Conservation (phyloP, 1,140 invertebrate species). For the Homarus americanus region DNA sequence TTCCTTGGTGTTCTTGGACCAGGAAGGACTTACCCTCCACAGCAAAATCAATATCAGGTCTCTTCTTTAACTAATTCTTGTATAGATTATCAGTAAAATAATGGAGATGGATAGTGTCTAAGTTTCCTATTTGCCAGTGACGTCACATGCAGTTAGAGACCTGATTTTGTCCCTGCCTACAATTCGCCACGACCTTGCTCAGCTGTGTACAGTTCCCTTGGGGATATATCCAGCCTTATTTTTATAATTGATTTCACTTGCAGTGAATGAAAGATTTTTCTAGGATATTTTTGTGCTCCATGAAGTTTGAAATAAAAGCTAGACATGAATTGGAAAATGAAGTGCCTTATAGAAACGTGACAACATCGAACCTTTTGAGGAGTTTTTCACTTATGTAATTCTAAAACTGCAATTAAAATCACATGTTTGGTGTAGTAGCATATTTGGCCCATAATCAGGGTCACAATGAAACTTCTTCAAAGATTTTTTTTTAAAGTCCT, state of each 20-base stretch:
- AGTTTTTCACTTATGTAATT: background rate
- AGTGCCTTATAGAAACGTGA: constrained; percentile 8
- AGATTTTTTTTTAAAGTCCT: background rate
- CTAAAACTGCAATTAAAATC: background rate
- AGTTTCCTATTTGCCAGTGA: background rate
- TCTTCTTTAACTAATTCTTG: background rate
- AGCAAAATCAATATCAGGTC: constrained; percentile 16
- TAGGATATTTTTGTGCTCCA: constrained; percentile 21
- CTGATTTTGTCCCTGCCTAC: background rate
- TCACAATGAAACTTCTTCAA: background rate
- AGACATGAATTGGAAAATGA: background rate
- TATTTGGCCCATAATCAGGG: background rate
- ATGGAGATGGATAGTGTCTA: background rate
- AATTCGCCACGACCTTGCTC: background rate
- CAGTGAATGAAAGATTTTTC: constrained; percentile 7
- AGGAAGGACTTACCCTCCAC: constrained; percentile 23
- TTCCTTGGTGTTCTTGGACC: constrained; percentile 20
- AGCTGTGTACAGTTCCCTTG: background rate
- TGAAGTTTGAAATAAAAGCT: background rate
- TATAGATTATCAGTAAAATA: background rate
- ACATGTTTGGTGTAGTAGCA: background rate
- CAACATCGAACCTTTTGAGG: background rate
- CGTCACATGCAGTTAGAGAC: background rate
- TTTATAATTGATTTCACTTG: background rate
- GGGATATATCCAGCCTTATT: background rate